Evolutionary conservation across 2,888 invertebrate species (phyloP), one percentile per base, ranked within the genome.

Genomic region (Parochlus steinenii): DNA sequence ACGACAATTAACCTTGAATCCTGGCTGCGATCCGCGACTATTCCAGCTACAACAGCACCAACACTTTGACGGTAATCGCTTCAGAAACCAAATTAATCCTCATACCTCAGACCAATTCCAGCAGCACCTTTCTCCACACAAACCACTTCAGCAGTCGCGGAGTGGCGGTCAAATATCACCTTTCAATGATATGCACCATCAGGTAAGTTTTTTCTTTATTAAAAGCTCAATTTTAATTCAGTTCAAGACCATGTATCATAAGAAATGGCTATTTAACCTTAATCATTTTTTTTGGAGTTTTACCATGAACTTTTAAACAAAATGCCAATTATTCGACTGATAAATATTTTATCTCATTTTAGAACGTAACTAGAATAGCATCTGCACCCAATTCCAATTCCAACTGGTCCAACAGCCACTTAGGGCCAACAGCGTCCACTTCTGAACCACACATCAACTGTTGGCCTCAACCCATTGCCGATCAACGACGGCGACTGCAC

Each of bases 11-110:
- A 81, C 83, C 10, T 55, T 87, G n/a, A 14, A 30, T 6, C 83
- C 85, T 57, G 85, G 85, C 1, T 74, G 74, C 44, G 86, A 87
- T 60, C 78, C 82, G 5, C 62, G 85, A 38, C 57, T 76, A 33
- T 61, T 61, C 47, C 64, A 64, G 41, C 48, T 63, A 42, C 49
- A 44, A 38, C 45, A 43, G 48, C 45, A 35, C 35, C 43, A 35
- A 40, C 41, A 29, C 33, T 62, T n/a, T n/a, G 42, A 50, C 50
- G 43, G 31, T 46, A 45, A 24, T 39, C 42, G 30, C 39, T 39
- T 20, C 44, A 41, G 39, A 40, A 41, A 31, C 40, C 41, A 37
- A 42, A 35, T 38, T 43, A 39, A 29, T 34, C 43, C 8, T 42
- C 42, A 16, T 33, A 38, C 8, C 39, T 35, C 12, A 29, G 22